Conservation (phyloP, 2,888 invertebrate genomes). For the Drosophila formosana region DNA sequence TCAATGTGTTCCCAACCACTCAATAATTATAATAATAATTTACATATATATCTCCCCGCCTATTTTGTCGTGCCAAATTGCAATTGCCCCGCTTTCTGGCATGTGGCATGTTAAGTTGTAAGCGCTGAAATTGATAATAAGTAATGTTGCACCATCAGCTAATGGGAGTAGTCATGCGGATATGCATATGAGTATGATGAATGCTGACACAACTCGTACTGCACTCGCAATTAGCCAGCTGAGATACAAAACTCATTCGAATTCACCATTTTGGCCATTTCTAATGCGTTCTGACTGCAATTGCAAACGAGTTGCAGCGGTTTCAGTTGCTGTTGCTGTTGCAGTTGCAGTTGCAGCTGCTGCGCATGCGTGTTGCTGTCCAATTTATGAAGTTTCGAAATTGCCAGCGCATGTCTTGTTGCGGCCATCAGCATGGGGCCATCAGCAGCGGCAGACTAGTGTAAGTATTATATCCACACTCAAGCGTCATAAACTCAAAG, state of each 20-base stretch:
- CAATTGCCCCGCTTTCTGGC: slow-evolving; percentile 1
- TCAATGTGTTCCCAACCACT: too few relatives aligned
- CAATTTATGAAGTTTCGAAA: slow-evolving; percentile 69
- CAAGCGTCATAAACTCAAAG: slow-evolving; percentile 37
- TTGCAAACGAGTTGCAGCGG: slow-evolving; percentile 43
- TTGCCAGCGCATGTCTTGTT: slow-evolving; percentile 57
- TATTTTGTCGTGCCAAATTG: background rate
- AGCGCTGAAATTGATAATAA: background rate
- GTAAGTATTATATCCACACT: background rate
- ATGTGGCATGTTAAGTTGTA: slow-evolving; percentile 21
- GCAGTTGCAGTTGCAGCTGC: slow-evolving; percentile 34
- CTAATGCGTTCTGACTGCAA: slow-evolving; percentile 62
- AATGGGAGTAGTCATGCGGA: slow-evolving; percentile 6
- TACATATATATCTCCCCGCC: background rate
- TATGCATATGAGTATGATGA: slow-evolving; percentile 33
- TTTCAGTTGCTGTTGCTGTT: slow-evolving; percentile 5
- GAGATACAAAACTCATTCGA: slow-evolving; percentile 46
- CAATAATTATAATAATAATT: background rate
- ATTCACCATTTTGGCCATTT: slow-evolving; percentile 47
- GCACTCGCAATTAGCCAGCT: slow-evolving; percentile 64
- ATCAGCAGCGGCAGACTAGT: slow-evolving; percentile 37
- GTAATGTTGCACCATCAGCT: slow-evolving; percentile 11
- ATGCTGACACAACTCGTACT: slow-evolving; percentile 34
- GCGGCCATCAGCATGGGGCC: slow-evolving; percentile 58
- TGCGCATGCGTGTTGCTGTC: slow-evolving; percentile 72